These are phyloP conservation scores for Clitarchus hookeri DNA, from an alignment of 2,888 invertebrate genomes.

Conservation along the genomic window DNA sequence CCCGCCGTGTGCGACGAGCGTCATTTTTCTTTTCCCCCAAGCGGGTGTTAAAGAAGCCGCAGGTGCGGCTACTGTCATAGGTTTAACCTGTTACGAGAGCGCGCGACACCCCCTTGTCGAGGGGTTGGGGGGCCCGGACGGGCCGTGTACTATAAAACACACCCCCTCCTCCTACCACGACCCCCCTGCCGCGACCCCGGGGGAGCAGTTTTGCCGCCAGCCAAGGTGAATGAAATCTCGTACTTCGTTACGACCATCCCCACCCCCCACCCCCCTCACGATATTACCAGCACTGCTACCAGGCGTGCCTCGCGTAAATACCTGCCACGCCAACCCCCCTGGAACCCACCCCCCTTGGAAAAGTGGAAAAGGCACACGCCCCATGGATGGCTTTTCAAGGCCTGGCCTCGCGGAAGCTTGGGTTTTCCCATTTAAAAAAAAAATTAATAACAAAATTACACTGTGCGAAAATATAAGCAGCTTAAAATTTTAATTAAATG, in stretches of 20 bases:
- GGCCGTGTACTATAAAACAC: constrained; percentile 5
- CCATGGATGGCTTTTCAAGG: constrained; percentile 3
- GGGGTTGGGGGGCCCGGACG: neutral
- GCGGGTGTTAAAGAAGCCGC: constrained; percentile 32
- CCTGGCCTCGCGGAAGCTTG: neutral
- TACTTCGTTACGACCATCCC: constrained; percentile 37
- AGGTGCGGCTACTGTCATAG: constrained; percentile 38
- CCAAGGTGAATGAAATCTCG: constrained; percentile 40
- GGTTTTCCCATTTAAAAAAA: too few species aligned
- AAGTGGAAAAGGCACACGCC: neutral
- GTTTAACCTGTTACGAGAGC: constrained; percentile 35
- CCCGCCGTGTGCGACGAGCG: neutral
- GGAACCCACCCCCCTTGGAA: neutral
- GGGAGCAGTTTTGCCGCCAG: constrained; percentile 39
- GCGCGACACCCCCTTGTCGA: constrained; percentile 21
- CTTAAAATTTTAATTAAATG: too few species aligned
- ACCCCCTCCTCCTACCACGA: neutral
- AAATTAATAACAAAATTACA: too few species aligned
- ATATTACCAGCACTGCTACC: neutral
- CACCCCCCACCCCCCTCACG: neutral
- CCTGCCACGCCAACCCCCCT: neutral
- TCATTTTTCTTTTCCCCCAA: constrained; percentile 34
- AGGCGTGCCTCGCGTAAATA: neutral
- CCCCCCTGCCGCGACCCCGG: constrained; percentile 23
- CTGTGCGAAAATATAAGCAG: too few species aligned